Percentiles rank a stretch among this genome's conserved stretches.
Conservation (phyloP, 2,797 vertebrate species). For the Clarias laeviceps region DNA sequence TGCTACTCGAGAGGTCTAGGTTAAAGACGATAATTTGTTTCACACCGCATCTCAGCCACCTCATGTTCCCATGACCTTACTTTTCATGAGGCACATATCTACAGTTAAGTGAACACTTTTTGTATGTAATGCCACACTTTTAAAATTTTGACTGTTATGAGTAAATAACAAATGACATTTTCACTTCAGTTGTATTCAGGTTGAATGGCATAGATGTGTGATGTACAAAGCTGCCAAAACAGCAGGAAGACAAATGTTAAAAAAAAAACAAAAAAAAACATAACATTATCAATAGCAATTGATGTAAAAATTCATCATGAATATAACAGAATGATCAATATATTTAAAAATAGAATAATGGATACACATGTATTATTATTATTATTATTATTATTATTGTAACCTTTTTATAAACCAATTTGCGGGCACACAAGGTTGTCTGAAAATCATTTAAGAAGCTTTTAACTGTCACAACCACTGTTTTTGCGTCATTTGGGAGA, state of each 20-base stretch:
- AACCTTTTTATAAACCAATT: too few species aligned
- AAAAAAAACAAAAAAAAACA: background rate
- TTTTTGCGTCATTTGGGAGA: too few species aligned
- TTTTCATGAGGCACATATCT: background rate
- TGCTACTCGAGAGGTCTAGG: slow-evolving; percentile 43
- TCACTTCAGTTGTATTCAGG: background rate
- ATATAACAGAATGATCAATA: background rate
- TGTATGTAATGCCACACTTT: background rate
- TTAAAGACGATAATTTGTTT: slow-evolving; percentile 52
- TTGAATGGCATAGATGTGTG: background rate
- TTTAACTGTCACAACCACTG: too few species aligned
- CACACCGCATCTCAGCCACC: slow-evolving; percentile 39
- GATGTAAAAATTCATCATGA: background rate
- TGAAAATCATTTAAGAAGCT: too few species aligned
- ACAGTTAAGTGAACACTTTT: too few species aligned
- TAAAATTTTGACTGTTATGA: background rate
- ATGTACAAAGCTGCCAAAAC: background rate
- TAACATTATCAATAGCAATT: background rate
- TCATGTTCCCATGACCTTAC: slow-evolving; percentile 28
- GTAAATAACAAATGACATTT: background rate
- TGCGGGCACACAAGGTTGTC: too few species aligned
- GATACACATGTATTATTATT: too few species aligned
- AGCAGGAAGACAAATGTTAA: background rate
- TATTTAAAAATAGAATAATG: background rate
- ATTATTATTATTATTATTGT: too few species aligned